Conservation (phyloP, 2,888 invertebrate species). For the Branchipolynoe longqiensis region DNA sequence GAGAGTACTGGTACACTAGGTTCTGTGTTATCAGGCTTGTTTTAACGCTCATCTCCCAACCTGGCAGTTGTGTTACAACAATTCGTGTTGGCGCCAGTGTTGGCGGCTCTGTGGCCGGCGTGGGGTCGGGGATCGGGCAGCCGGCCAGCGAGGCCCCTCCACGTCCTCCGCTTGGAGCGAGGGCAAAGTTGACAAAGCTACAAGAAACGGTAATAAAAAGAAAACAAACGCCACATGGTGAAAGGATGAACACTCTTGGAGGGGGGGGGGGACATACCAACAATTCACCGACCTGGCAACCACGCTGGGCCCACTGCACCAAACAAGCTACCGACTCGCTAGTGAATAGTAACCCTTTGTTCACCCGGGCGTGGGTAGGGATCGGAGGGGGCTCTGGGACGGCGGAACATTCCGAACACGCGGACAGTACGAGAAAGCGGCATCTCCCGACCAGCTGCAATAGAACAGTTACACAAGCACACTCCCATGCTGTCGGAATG, state of each 20-base stretch:
- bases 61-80: conserved; percentile 31
- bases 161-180: conserved; percentile 83
- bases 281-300: conserved; percentile 16
- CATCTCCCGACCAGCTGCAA: conserved; percentile 26
- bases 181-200: conserved; percentile 87
- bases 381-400: no score
- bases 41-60: conserved; percentile 46
- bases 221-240: conserved; percentile 49
- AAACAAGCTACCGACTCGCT: neutral
- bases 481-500: conserved; percentile 43
- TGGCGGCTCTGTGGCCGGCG: conserved; percentile 54
- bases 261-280: conserved; percentile 42
- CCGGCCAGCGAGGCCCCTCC: conserved; percentile 71
- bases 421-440: conserved; percentile 12
- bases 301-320: neutral
- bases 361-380: no score
- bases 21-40: conserved; percentile 20
- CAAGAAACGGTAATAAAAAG: conserved; percentile 63
- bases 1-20: no score
- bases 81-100: conserved; percentile 40
- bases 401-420: conserved; percentile 7
- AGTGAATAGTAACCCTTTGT: no score
- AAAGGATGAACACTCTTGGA: conserved; percentile 47
- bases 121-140: conserved; percentile 73
- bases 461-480: conserved; percentile 39